Evolutionary conservation across 2,113 vertebrate genomes (phyloP), one percentile per base, ranked within the genome.

Genomic region (Chauna torquata): DNA sequence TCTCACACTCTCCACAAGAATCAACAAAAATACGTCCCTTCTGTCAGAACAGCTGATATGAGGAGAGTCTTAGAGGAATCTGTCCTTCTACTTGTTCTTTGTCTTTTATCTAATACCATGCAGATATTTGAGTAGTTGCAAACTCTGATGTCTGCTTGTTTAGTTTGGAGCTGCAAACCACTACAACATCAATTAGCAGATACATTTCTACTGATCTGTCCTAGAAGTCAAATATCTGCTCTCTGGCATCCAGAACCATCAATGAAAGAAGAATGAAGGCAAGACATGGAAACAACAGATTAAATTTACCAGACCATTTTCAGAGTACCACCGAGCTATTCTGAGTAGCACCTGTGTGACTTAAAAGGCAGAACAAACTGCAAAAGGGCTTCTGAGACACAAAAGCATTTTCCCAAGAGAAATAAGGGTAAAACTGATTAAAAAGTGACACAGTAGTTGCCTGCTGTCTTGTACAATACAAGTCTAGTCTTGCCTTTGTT

Each of bases 301-400:
- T 12, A 57, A 78, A 64, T 36, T 47, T 16, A 24, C 8, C 42
- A 36, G 57, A 76, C 34, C 32, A 20, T 6, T 42, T 7, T 8
- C 40, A 36, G n/a, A 54, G 24, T 17, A 49, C 17, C 25, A 17
- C 20, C 34, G 45, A 65, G 36, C 40, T 59, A 11, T 11, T 66
- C 62, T 40, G 34, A 64, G 27, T 0, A 66, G 4, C 34, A 66
- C 5, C 4, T 36, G 10, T 15, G 0, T 16, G 15, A 23, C 11
- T 7, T 24, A 36, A 79, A 58, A 54, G 28, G 16, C 32, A 74
- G 44, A 71, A 40, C 15, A 72, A 64, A 55, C 2, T 74, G 15
- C 8, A 34, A 36, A 77, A 42, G 18, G 8, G 0, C 4, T 94
- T 70, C 30, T 44, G 50, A 82, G 8, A 9, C 15, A 88, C 12